Evolutionary conservation across 64 coral and sea anemone species (phyloP), one percentile per base, ranked within the genome.

Genomic region (Anthopleura sola): DNA sequence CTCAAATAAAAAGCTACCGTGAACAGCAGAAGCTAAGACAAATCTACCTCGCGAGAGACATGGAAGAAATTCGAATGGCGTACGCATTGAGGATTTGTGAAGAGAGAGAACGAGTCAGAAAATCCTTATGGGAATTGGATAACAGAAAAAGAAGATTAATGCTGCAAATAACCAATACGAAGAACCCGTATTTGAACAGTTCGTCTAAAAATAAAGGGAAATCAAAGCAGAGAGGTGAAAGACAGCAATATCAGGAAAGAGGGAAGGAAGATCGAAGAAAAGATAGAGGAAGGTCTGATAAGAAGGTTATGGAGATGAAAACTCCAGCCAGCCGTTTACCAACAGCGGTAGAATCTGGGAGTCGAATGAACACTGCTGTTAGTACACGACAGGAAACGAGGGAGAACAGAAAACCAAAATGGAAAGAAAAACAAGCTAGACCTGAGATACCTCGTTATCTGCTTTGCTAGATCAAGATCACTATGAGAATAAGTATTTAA

Each of bases 71-170:
- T 44, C 69, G 94, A 75, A 92, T 92, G 90, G 87, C 90, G 38
- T 96, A 96, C 31, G 84, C 85, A 9, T 86, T 78, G 68, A 96
- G 85, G 86, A 49, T 96, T 29, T 96, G 84, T 28, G 80, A 82
- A 51, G 94, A 96, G 49, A 92, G 82, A 68, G 78, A 89, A 34
- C 90, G 90, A 2, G 37, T 90, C 8, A 86, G 87, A 12, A 96
- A 96, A 78, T 96, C 94, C 5, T 85, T 96, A 54, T 96, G 90
- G 94, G 94, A 96, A 82, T 71, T 96, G 38, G 94, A 96, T 48
- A 86, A 89, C 49, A 82, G 86, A 84, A 96, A 96, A 77, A 86
- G 94, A 21, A 75, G 87, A 62, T 51, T 96, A 2, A 84, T 96
- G 36, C 87, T 92, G 47, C 90, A 96, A 78, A 78, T 96, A 8